These are phyloP conservation scores for Chaenogobius annularis DNA, from an alignment of 2,113 vertebrate species.

Conservation along the genomic window DNA sequence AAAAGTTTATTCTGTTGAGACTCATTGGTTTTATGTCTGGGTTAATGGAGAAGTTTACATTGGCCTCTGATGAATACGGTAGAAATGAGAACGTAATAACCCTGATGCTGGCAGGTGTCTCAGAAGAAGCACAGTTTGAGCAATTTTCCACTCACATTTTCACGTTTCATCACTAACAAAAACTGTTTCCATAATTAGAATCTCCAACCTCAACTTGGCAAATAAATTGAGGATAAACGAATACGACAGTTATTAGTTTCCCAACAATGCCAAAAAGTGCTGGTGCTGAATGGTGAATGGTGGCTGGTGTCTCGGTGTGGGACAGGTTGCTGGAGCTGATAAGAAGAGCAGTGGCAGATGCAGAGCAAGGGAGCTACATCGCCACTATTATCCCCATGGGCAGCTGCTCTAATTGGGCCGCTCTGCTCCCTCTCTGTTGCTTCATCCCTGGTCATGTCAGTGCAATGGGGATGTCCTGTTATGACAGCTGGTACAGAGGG, in stretches of 20 bases:
- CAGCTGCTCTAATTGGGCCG: constrained; percentile 61
- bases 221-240: neutral
- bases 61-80: no score
- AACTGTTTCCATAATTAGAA: neutral
- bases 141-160: neutral
- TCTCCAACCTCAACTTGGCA: neutral
- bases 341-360: neutral
- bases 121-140: neutral
- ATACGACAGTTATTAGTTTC: neutral
- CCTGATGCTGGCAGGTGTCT: neutral
- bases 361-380: constrained; percentile 35
- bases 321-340: neutral
- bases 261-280: neutral
- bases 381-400: constrained; percentile 36
- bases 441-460: constrained; percentile 26
- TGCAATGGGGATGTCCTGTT: constrained; percentile 53
- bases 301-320: neutral
- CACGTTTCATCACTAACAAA: neutral
- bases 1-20: no score
- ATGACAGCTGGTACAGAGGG: constrained; percentile 63
- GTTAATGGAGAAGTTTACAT: no score
- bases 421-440: constrained; percentile 25
- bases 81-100: neutral
- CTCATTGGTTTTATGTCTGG: no score
- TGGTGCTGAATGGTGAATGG: neutral